Conservation (phyloP, 2,888 invertebrate genomes). For the Andrena trimmerana region DNA sequence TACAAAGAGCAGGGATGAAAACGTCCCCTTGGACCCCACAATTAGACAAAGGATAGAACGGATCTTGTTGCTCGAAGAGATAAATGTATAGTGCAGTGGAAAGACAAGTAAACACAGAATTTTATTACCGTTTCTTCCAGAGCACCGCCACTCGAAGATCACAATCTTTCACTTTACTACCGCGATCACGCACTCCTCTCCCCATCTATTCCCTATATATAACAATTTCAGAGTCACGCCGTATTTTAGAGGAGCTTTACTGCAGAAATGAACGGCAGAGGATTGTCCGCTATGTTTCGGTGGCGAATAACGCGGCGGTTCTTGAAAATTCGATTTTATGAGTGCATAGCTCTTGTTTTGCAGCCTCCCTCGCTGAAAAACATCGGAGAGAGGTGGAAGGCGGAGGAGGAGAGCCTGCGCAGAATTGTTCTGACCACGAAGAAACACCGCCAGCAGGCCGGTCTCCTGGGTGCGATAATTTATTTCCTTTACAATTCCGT, state of each 20-base stretch:
- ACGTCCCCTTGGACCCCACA: neutral
- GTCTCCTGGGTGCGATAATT: constrained; percentile 71
- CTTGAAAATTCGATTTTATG: constrained; percentile 46
- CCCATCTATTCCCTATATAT: constrained; percentile 21
- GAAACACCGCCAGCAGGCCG: constrained; percentile 46
- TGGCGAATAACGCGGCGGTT: constrained; percentile 20
- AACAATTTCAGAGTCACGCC: constrained; percentile 33
- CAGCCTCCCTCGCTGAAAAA: constrained; percentile 28
- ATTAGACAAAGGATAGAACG: neutral
- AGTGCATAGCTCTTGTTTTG: constrained; percentile 34
- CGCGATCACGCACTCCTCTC: neutral
- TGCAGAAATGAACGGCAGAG: constrained; percentile 16
- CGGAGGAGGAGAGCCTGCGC: constrained; percentile 12
- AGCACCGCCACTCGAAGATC: neutral
- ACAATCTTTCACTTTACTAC: constrained; percentile 8
- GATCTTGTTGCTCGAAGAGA: no score
- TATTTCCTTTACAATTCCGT: constrained; percentile 77
- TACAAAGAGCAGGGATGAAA: no score
- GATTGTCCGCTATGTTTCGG: constrained; percentile 22
- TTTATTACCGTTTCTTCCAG: neutral
- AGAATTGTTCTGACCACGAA: constrained; percentile 59
- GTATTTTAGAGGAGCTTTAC: constrained; percentile 30
- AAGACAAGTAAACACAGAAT: neutral
- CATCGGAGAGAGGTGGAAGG: neutral
- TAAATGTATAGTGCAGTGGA: neutral